phyloP scores from a whole-genome alignment of 1,140 invertebrate genomes.

The Lutraria rhynchaena region DNA sequence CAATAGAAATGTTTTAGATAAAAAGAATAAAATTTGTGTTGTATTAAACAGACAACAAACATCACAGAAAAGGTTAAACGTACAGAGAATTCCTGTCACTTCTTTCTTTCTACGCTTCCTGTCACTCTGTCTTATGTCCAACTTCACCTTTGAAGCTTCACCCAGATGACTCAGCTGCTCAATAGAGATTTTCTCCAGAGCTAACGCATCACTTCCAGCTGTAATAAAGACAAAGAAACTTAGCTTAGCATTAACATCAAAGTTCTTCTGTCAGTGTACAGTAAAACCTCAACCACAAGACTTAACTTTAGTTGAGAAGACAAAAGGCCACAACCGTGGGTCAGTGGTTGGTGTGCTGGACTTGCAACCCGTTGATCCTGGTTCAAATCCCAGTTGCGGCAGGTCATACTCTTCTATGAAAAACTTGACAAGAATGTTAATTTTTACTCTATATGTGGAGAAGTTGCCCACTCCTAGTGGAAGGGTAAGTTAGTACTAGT shows the following conservation, averaged over 20 bases:
- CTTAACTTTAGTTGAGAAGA: no score
- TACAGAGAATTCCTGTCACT: constrained; percentile 23
- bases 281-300: background rate
- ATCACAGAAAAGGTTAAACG: background rate
- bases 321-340: no score
- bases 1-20: background rate
- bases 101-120: constrained; percentile 20
- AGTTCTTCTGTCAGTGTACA: no score
- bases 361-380: no score
- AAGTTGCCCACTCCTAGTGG: no score
- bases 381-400: no score
- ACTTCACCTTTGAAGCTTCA: constrained; percentile 36
- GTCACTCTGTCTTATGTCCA: constrained; percentile 39
- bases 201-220: constrained; percentile 41
- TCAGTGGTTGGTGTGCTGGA: no score
- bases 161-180: constrained; percentile 51
- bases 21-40: background rate
- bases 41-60: background rate
- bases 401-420: no score
- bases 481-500: no score
- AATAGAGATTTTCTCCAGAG: constrained; percentile 46
- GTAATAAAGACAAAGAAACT: background rate
- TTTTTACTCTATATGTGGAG: no score
- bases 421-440: no score
- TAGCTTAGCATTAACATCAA: background rate